phyloP scores from a whole-genome alignment of 2,888 invertebrate genomes.

The Chrysolina oricalcia region DNA sequence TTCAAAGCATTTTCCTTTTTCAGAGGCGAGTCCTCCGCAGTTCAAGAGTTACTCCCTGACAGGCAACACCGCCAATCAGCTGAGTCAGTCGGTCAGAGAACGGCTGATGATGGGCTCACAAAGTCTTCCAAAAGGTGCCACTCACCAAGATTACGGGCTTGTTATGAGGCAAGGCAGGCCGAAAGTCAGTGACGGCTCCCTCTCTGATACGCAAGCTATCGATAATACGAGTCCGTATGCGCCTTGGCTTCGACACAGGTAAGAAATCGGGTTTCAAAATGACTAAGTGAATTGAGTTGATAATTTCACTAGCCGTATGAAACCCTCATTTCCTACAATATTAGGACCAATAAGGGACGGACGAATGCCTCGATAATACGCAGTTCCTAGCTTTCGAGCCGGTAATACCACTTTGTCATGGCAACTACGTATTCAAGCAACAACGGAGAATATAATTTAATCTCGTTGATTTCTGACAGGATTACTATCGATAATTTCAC shows the following conservation, averaged over 20 bases:
- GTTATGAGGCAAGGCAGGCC: slow-evolving; percentile 69
- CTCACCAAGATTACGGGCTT: slow-evolving; percentile 70
- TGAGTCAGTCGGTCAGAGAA: slow-evolving; percentile 90
- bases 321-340: too few species aligned
- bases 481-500: too few species aligned
- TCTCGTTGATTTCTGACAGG: too few species aligned
- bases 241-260: slow-evolving; percentile 91
- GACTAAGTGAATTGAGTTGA: not conserved
- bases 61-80: slow-evolving; percentile 88
- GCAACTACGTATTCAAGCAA: too few species aligned
- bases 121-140: slow-evolving; percentile 82
- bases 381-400: too few species aligned
- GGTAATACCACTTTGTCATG: too few species aligned
- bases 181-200: slow-evolving; percentile 82
- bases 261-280: slow-evolving; percentile 47
- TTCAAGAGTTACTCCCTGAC: slow-evolving; percentile 90
- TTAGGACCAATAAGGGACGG: too few species aligned
- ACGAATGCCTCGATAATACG: too few species aligned
- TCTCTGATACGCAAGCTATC: slow-evolving; percentile 89
- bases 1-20: slow-evolving; percentile 51
- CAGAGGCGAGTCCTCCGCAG: slow-evolving; percentile 83
- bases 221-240: slow-evolving; percentile 89
- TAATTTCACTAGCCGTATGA: too few species aligned
- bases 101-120: slow-evolving; percentile 89
- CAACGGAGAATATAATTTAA: too few species aligned